Percentiles rank a stretch among this genome's conserved stretches.
Conservation (phyloP, 2,888 invertebrate genomes). For the Papilio elwesi region DNA sequence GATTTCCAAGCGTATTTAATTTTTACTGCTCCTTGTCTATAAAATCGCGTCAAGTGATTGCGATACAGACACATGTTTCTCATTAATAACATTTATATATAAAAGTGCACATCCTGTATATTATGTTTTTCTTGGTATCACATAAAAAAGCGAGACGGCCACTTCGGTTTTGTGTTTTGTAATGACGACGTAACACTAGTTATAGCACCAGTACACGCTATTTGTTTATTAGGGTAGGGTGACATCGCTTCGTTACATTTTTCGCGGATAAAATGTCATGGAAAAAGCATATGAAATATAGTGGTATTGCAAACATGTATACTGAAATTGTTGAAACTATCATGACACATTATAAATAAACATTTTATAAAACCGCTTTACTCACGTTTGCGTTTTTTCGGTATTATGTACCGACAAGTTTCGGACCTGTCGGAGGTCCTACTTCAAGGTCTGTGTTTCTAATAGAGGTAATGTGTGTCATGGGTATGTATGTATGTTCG, state of each 20-base stretch:
- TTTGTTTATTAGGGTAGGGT: constrained; percentile 16
- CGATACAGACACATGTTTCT: not conserved
- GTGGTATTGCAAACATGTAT: too few species aligned
- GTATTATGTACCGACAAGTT: too few species aligned
- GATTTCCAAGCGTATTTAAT: not conserved
- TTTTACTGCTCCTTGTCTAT: not conserved
- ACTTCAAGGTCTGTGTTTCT: too few species aligned
- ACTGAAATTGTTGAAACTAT: too few species aligned
- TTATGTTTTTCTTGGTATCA: not conserved
- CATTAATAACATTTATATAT: not conserved
- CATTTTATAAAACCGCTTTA: too few species aligned
- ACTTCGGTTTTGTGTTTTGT: not conserved
- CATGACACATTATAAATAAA: too few species aligned
- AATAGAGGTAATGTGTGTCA: too few species aligned
- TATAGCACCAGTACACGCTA: constrained; percentile 1
- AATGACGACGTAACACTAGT: constrained; percentile 13
- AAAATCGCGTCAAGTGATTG: not conserved
- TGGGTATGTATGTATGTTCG: too few species aligned
- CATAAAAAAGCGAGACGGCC: not conserved
- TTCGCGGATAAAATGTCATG: too few species aligned
- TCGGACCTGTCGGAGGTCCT: too few species aligned
- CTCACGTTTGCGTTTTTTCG: too few species aligned
- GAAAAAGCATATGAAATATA: too few species aligned
- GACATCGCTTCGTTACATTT: not conserved
- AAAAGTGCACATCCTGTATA: constrained; percentile 18